Percentiles rank a stretch among this genome's conserved stretches.
Evolutionary conservation across 2,888 invertebrate genomes (phyloP).

Genomic region (Drosophila kuntzei): DNA sequence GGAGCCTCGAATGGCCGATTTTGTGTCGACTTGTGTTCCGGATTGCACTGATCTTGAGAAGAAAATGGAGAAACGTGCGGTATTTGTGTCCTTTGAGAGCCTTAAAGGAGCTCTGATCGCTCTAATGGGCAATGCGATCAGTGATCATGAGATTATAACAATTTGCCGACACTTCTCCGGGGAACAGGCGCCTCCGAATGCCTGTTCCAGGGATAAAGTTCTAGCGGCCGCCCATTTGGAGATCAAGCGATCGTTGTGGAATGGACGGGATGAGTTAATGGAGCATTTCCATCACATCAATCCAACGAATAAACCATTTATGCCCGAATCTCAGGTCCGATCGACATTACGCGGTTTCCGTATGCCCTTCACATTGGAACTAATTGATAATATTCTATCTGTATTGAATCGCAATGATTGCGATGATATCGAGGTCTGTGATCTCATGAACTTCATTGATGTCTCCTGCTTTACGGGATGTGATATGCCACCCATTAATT

Average conservation of each 20-base stretch:
- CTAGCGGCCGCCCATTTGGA: slow-evolving; percentile 90
- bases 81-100: slow-evolving; percentile 79
- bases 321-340: slow-evolving; percentile 88
- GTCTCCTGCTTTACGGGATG: slow-evolving; percentile 86
- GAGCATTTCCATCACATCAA: slow-evolving; percentile 88
- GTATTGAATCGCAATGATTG: slow-evolving; percentile 88
- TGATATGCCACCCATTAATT: slow-evolving; percentile 82
- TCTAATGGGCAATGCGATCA: slow-evolving; percentile 89
- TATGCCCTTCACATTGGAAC: slow-evolving; percentile 89
- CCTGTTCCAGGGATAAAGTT: slow-evolving; percentile 85
- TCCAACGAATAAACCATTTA: slow-evolving; percentile 87
- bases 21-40: slow-evolving; percentile 89
- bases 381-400: slow-evolving; percentile 89
- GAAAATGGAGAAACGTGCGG: slow-evolving; percentile 48
- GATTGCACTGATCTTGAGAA: slow-evolving; percentile 52
- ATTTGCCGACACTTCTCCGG: slow-evolving; percentile 90
- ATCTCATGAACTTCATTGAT: slow-evolving; percentile 90
- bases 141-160: slow-evolving; percentile 93
- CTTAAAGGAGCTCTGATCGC: slow-evolving; percentile 88
- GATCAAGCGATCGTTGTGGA: slow-evolving; percentile 90
- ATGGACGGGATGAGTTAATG: slow-evolving; percentile 88
- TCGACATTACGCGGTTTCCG: slow-evolving; percentile 89
- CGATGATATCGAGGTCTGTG: slow-evolving; percentile 89
- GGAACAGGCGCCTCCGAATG: slow-evolving; percentile 86
- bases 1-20: slow-evolving; percentile 90